Evolutionary conservation across 2,113 vertebrate species (phyloP).

Genomic region (Ancistrus triradiatus): DNA sequence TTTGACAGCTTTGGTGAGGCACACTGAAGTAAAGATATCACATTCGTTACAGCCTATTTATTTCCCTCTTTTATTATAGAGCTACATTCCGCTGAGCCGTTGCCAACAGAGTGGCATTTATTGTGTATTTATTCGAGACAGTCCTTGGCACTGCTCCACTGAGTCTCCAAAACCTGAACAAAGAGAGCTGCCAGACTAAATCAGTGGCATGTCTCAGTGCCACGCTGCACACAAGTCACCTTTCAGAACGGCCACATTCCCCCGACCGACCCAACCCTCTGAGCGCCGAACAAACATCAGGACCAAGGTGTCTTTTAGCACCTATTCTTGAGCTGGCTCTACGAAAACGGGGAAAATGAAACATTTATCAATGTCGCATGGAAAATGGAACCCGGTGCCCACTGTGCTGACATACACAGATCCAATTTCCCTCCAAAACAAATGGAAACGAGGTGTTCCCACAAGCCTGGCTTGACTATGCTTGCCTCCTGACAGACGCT

Average conservation of each 20-base stretch:
- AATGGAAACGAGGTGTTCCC: conserved; percentile 62
- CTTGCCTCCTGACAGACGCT: conserved; percentile 59
- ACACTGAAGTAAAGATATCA: too few species aligned
- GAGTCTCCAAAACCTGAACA: conserved; percentile 60
- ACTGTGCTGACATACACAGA: conserved; percentile 52
- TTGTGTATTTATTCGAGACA: conserved; percentile 10
- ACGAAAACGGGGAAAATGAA: conserved; percentile 56
- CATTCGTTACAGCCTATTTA: too few species aligned
- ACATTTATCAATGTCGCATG: conserved; percentile 10
- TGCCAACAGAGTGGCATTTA: conserved; percentile 1
- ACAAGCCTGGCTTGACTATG: conserved; percentile 59
- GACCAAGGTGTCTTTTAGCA: conserved; percentile 65
- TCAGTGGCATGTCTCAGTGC: conserved; percentile 51
- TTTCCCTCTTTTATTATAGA: too few species aligned
- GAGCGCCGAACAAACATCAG: conserved; percentile 67
- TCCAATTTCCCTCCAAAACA: conserved; percentile 62
- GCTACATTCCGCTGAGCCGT: not conserved
- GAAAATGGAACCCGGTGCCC: conserved; percentile 44
- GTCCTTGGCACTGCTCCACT: conserved; percentile 45
- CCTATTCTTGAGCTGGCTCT: conserved; percentile 62
- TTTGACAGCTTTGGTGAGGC: too few species aligned
- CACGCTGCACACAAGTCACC: conserved; percentile 58
- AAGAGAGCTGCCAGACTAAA: conserved; percentile 65
- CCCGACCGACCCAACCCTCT: too few species aligned
- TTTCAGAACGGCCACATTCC: conserved; percentile 68